Evolutionary conservation across 2,888 invertebrate genomes (phyloP), one percentile per base, ranked within the genome.

Genomic region (Sarcophaga variegata): DNA sequence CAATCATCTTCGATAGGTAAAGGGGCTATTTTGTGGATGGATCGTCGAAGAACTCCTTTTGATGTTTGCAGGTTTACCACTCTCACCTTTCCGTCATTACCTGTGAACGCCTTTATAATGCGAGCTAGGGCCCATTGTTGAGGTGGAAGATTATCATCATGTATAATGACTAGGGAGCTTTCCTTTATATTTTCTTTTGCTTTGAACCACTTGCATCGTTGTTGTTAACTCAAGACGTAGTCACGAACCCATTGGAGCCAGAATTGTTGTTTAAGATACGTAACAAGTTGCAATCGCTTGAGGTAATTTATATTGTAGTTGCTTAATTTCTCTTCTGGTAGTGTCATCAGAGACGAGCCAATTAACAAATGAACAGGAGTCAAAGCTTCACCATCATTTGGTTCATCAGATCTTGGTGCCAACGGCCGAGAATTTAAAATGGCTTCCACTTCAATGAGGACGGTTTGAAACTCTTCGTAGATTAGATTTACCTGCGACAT

Each of bases 351-450:
- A 49, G 49, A 49, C 4, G 49, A 49, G 49, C 49, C 49, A 49
- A 49, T 49, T 49, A 49, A 14, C 14, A 49, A 49, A 49, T 49
- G 12, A 12, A 12, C 49, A 49, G 49, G 49, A 1, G 49, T 49
- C 14, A 49, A 49, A 14, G 49, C 49, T 2, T 49, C 49, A 14
- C 49, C 49, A 49, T 49, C 49, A 14, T 49, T 49, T 4, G 49
- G 14, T 14, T 49, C 49, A 49, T 49, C 49, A 49, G 49, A 49
- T 49, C 49, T 49, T 11, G 14, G 49, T 49, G 49, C 14, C 17
- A 89, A 45, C 2, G 89, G 89, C 4, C 89, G 82, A 17, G 90
- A 89, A 74, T 89, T 90, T n/a, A 90, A 72, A 54, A 88, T 85
- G 3, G 88, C 87, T 78, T 89, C 89, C 2, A 88, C 80, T 87